These are phyloP conservation scores for Bellardia bayeri DNA, from an alignment of 2,888 invertebrate species.

Conservation along the genomic window DNA sequence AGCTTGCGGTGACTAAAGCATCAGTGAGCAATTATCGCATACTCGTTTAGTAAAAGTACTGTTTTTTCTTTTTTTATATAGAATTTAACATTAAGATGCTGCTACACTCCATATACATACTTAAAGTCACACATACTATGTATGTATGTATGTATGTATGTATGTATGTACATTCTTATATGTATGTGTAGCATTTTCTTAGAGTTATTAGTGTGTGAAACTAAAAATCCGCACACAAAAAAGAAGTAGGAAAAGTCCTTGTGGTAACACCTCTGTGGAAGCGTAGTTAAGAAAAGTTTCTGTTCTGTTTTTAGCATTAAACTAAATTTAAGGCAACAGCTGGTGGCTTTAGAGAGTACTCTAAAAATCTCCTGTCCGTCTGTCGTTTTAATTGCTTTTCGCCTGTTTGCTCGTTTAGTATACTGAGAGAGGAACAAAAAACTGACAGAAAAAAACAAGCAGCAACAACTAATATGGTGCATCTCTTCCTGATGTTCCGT, in stretches of 20 bases:
- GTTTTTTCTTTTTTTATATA: constrained; percentile 2
- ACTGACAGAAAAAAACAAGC: background rate
- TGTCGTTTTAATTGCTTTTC: constrained; percentile 72
- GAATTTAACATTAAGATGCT: constrained; percentile 58
- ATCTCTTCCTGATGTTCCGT: constrained; percentile 50
- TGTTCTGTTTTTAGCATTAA: constrained; percentile 62
- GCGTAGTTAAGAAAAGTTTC: constrained; percentile 64
- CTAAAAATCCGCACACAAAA: constrained; percentile 25
- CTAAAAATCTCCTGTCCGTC: constrained; percentile 51
- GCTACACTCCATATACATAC: background rate
- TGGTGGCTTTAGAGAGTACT: constrained; percentile 60
- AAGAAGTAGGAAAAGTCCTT: constrained; percentile 50
- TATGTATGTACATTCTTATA: background rate
- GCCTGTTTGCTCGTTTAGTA: constrained; percentile 66
- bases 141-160: too few relatives aligned
- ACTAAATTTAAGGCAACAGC: constrained; percentile 71
- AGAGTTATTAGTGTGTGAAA: constrained; percentile 60
- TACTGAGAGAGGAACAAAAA: constrained; percentile 32
- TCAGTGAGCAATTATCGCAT: constrained; percentile 72
- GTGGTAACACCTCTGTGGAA: constrained; percentile 66
- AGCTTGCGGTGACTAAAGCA: constrained; percentile 67
- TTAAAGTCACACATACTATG: background rate
- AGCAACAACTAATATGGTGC: constrained; percentile 41
- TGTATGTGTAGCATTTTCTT: background rate
- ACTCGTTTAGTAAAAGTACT: constrained; percentile 66